Percentiles rank a stretch among this genome's conserved stretches.
Conservation (phyloP, 2,797 vertebrate species). For the Tarsius wallacei region DNA sequence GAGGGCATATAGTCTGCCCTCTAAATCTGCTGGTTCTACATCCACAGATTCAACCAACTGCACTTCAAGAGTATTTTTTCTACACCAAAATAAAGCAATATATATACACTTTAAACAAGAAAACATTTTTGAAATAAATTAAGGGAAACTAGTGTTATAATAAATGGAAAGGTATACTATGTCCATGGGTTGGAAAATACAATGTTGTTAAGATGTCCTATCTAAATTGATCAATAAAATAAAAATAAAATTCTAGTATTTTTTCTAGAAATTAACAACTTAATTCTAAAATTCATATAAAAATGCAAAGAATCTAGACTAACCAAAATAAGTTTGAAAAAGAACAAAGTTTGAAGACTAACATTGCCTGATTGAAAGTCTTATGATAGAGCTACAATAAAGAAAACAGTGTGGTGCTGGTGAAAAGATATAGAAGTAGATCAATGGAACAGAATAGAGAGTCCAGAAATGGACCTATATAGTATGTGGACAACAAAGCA, state of each 20-base stretch:
- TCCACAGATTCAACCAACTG: too few species aligned
- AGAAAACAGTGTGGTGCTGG: too few species aligned
- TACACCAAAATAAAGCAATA: background rate
- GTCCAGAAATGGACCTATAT: background rate
- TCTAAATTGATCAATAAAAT: background rate
- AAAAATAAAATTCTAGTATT: background rate
- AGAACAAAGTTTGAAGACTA: too few species aligned
- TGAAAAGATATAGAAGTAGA: too few species aligned
- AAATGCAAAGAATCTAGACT: background rate
- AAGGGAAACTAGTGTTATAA: background rate
- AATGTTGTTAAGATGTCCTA: background rate
- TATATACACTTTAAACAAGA: background rate
- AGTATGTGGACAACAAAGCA: background rate
- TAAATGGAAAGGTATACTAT: background rate
- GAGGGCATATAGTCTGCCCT: too few species aligned
- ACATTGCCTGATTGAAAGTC: too few species aligned
- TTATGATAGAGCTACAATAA: too few species aligned
- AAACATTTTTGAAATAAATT: conserved; percentile 7
- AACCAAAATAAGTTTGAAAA: too few species aligned
- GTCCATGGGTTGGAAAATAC: background rate
- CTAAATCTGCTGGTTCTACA: too few species aligned
- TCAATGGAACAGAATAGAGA: too few species aligned
- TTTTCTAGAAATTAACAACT: background rate
- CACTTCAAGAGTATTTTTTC: too few species aligned
- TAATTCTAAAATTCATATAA: conserved; percentile 41